Percentiles rank a stretch among this genome's conserved stretches.
phyloP scores from a whole-genome alignment of 53 echinoderm and acorn worm species.

The Crossaster papposus region DNA sequence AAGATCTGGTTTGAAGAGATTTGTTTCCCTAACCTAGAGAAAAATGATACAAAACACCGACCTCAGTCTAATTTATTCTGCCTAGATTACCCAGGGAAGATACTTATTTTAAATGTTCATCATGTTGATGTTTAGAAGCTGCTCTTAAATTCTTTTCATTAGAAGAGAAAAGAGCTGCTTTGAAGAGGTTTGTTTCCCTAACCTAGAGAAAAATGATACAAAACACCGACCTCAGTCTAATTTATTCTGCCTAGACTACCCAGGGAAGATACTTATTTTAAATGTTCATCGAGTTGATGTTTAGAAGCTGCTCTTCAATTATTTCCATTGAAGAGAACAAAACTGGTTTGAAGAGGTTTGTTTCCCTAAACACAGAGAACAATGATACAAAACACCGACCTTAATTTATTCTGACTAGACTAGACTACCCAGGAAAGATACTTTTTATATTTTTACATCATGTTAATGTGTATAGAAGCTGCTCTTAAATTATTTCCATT shows the following conservation, averaged over 20 bases:
- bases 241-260: too few relatives aligned
- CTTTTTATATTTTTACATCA: not conserved
- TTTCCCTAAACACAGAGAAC: constrained; percentile 16
- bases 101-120: not conserved
- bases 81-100: not conserved
- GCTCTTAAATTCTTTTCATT: not conserved
- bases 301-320: constrained; percentile 3
- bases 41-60: constrained; percentile 43
- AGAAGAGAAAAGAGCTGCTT: constrained; percentile 2
- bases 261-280: not conserved
- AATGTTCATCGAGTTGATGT: not conserved
- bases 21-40: constrained; percentile 6
- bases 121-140: not conserved
- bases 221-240: constrained; percentile 24
- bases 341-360: constrained; percentile 35
- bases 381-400: constrained; percentile 36
- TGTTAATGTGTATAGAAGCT: not conserved
- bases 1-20: constrained; percentile 38
- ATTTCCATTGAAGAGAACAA: not conserved
- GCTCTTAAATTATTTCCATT: not conserved
- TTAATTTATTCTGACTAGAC: too few relatives aligned
- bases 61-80: constrained; percentile 32
- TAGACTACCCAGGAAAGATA: not conserved
- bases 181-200: constrained; percentile 45
- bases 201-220: constrained; percentile 33